Conservation (phyloP, 2,888 invertebrate species). For the Pollenia amentaria region DNA sequence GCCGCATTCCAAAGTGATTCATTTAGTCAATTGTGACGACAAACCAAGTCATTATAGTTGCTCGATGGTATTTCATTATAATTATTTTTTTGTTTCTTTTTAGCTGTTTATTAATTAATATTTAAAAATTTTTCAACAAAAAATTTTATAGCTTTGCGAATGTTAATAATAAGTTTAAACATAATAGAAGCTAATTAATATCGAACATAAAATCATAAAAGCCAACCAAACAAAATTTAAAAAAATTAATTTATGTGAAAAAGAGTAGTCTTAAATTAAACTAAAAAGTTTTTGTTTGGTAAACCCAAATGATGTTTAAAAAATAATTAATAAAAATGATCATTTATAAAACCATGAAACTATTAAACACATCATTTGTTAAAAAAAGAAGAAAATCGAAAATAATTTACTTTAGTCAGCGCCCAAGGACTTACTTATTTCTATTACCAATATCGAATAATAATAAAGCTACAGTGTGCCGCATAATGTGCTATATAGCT, state of each 20-base stretch:
- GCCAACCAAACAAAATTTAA: conserved; percentile 15
- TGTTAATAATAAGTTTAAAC: conserved; percentile 33
- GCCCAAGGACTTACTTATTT: neutral
- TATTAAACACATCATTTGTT: neutral
- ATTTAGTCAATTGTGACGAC: neutral
- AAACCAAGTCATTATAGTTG: neutral
- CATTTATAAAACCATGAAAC: conserved; percentile 20
- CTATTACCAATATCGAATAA: neutral
- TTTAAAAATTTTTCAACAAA: conserved; percentile 10
- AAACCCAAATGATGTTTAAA: neutral
- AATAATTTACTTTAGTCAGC: neutral
- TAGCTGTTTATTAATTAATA: neutral
- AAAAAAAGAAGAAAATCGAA: neutral
- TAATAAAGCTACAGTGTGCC: too few relatives aligned
- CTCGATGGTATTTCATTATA: neutral
- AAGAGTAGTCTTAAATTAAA: conserved; percentile 21
- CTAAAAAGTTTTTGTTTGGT: conserved; percentile 27
- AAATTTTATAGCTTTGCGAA: conserved; percentile 38
- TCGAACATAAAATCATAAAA: conserved; percentile 37
- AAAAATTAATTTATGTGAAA: neutral
- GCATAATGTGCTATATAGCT: too few relatives aligned
- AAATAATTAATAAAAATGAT: conserved; percentile 18
- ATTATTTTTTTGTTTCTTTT: neutral
- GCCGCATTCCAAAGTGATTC: conserved; percentile 29
- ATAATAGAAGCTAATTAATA: conserved; percentile 48